Conservation (phyloP, 1,140 invertebrate species). For the Eubasilissa regina region DNA sequence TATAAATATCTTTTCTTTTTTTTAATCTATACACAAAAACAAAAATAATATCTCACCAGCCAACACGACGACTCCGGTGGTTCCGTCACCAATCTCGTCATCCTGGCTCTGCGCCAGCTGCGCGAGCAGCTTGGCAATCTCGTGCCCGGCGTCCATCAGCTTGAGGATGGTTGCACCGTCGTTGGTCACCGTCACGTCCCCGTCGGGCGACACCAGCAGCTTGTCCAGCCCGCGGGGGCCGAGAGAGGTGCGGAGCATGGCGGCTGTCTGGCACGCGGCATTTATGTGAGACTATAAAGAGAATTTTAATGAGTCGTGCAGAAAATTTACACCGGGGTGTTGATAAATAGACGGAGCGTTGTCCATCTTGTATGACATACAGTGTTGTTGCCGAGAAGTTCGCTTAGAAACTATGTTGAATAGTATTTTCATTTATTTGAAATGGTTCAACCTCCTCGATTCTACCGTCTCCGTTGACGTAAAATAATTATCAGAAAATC, state of each 20-base stretch:
- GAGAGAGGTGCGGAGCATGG: constrained; percentile 92
- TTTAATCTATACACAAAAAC: constrained; percentile 52
- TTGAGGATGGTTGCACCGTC: constrained; percentile 99
- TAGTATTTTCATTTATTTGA: too few relatives aligned
- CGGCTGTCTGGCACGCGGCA: constrained; percentile 93
- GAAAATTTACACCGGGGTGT: too few relatives aligned
- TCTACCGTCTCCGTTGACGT: too few relatives aligned
- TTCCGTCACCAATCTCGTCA: constrained; percentile 99
- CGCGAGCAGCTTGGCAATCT: constrained; percentile 98
- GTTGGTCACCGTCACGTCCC: constrained; percentile 98
- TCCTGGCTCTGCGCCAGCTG: constrained; percentile 99
- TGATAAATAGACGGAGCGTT: too few relatives aligned
- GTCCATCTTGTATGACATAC: too few relatives aligned
- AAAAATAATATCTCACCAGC: constrained; percentile 67
- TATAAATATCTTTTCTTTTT: too few relatives aligned
- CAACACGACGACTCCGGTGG: constrained; percentile 96
- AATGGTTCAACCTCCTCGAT: too few relatives aligned
- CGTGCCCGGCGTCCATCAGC: constrained; percentile 99
- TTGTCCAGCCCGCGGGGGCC: constrained; percentile 98
- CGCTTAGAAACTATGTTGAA: too few relatives aligned
- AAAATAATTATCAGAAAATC: too few relatives aligned
- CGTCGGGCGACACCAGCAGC: constrained; percentile 97
- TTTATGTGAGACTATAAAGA: constrained; percentile 93
- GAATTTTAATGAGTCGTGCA: background rate
- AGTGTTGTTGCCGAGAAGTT: too few relatives aligned